These are phyloP conservation scores for Drosophila parvula DNA, from an alignment of 1,140 invertebrate species.

Conservation along the genomic window DNA sequence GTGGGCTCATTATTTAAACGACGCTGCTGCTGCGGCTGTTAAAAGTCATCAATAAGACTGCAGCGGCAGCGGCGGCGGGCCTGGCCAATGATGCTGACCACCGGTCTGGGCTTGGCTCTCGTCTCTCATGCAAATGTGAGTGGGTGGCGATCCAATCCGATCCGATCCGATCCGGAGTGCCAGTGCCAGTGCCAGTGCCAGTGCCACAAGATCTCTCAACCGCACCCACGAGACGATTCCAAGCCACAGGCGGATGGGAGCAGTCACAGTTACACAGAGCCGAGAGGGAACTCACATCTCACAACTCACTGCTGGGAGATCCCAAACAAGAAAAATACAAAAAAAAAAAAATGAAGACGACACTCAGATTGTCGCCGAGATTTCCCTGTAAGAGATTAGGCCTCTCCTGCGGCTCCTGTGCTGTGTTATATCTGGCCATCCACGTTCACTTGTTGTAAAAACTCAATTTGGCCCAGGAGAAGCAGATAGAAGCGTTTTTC, in stretches of 20 bases:
- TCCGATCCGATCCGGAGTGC: constrained; percentile 5
- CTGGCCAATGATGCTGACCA: constrained; percentile 67
- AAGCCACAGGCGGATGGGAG: constrained; percentile 52
- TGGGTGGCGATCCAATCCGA: constrained; percentile 60
- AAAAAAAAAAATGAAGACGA: constrained; percentile 16
- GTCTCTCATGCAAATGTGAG: constrained; percentile 72
- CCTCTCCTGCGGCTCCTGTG: constrained; percentile 1
- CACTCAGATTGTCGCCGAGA: constrained; percentile 32
- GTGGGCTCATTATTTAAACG: constrained; percentile 79
- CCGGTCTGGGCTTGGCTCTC: constrained; percentile 68
- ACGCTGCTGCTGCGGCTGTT: constrained; percentile 76
- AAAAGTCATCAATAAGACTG: constrained; percentile 77
- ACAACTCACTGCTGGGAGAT: constrained; percentile 11
- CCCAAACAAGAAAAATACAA: not conserved
- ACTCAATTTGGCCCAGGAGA: not conserved
- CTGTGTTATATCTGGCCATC: not conserved
- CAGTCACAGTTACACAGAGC: constrained; percentile 38
- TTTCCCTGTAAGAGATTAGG: constrained; percentile 36
- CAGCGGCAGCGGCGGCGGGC: constrained; percentile 25
- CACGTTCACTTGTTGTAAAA: not conserved
- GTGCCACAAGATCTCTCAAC: constrained; percentile 16
- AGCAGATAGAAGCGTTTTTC: too few species aligned
- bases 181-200: not conserved
- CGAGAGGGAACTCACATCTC: constrained; percentile 7
- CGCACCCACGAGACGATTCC: constrained; percentile 37